A percentile compares a stretch with the other conserved stretches of the same genome.
Conservation (phyloP, 1,140 invertebrate species). For the Lucilia cuprina region DNA sequence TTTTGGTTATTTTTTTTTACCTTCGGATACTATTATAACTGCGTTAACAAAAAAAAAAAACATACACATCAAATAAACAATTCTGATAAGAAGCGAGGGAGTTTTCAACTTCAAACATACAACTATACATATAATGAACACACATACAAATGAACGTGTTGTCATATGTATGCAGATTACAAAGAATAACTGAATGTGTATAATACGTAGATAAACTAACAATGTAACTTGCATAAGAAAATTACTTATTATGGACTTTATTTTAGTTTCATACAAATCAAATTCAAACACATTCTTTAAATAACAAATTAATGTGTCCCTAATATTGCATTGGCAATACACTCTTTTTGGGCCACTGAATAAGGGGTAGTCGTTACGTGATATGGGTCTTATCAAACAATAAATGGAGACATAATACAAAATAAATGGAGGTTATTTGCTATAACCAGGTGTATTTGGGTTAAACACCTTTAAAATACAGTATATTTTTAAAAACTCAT, state of each 20-base stretch:
- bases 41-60: background rate
- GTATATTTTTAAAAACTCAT: background rate
- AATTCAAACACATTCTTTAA: background rate
- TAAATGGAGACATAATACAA: background rate
- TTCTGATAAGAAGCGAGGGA: constrained; percentile 1
- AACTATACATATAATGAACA: background rate
- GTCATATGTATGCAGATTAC: too few species aligned
- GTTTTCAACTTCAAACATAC: background rate
- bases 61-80: background rate
- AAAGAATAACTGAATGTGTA: background rate
- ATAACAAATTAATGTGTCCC: background rate
- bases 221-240: background rate
- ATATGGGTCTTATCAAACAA: background rate
- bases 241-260: background rate
- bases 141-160: too few species aligned
- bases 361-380: background rate
- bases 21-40: background rate
- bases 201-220: background rate
- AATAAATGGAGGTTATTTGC: background rate
- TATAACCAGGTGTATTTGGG: constrained; percentile 21
- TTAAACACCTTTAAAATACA: constrained; percentile 31
- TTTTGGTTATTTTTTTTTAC: constrained; percentile 13
- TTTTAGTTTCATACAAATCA: background rate
- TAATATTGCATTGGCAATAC: background rate
- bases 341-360: background rate